A percentile compares a stretch with the other conserved stretches of the same genome.
Conservation (phyloP, 2,888 invertebrate genomes). For the Tortrix viridana region DNA sequence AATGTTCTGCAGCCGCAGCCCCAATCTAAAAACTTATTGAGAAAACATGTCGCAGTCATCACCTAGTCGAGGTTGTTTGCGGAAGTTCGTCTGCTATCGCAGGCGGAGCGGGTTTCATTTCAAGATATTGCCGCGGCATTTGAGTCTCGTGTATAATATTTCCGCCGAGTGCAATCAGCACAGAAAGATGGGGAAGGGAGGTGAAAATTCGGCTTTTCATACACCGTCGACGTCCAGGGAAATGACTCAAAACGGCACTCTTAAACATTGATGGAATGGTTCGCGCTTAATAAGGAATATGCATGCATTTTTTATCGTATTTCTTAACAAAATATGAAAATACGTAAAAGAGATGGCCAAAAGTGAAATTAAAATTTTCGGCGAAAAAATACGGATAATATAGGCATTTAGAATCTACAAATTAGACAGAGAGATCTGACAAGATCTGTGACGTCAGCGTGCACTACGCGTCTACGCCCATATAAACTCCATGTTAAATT, state of each 20-base stretch:
- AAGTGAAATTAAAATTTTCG: too few species aligned
- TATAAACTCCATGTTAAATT: too few species aligned
- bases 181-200: constrained; percentile 30
- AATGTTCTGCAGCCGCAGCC: not conserved
- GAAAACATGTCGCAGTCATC: constrained; percentile 21
- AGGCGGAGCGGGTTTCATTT: constrained; percentile 51
- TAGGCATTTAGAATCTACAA: too few species aligned
- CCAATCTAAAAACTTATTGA: constrained; percentile 21
- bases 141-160: constrained; percentile 35
- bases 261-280: constrained; percentile 20
- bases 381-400: too few species aligned
- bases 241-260: constrained; percentile 30
- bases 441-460: too few species aligned
- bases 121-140: constrained; percentile 51
- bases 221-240: constrained; percentile 33
- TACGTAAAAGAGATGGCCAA: too few species aligned
- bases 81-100: constrained; percentile 49
- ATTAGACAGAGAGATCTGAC: too few species aligned
- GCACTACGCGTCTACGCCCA: too few species aligned
- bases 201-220: constrained; percentile 33
- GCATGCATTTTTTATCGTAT: too few species aligned
- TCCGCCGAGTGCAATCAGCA: constrained; percentile 34
- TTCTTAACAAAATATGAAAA: too few species aligned
- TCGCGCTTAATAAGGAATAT: constrained; percentile 11
- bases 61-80: constrained; percentile 47